Percentiles rank a stretch among this genome's conserved stretches.
Evolutionary conservation across 2,797 vertebrate genomes (phyloP).

Genomic region (Melanotaenia boesemani): DNA sequence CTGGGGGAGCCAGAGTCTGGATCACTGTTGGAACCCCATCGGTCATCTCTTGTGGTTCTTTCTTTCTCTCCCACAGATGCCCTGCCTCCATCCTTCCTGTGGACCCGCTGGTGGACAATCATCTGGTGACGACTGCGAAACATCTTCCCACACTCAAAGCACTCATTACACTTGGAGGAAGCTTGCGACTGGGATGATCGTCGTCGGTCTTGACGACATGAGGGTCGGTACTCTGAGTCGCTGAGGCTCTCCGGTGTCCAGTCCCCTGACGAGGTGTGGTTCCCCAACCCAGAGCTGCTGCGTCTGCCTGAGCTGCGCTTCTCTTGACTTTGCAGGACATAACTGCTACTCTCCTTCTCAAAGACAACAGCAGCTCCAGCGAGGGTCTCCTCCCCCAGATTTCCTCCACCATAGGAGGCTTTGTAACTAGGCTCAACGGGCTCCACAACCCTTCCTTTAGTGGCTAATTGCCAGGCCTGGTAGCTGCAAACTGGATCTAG

Average conservation of each 20-base stretch:
- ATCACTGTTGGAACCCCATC: conserved; percentile 89
- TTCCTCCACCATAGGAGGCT: conserved; percentile 77
- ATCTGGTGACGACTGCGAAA: conserved; percentile 96
- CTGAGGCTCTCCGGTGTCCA: conserved; percentile 79
- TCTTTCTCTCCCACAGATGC: conserved; percentile 77
- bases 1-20: conserved; percentile 89
- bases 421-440: conserved; percentile 87
- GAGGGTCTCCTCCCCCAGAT: conserved; percentile 80
- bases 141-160: conserved; percentile 95
- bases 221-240: conserved; percentile 87
- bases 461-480: conserved; percentile 96
- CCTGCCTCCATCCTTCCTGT: conserved; percentile 83
- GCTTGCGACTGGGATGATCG: conserved; percentile 79
- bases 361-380: conserved; percentile 86
- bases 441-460: conserved; percentile 91
- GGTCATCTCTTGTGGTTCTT: conserved; percentile 77
- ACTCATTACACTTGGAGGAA: conserved; percentile 87
- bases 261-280: conserved; percentile 75
- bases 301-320: conserved; percentile 84
- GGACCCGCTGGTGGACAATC: conserved; percentile 92
- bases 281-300: conserved; percentile 75
- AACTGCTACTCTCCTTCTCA: conserved; percentile 89
- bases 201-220: conserved; percentile 82
- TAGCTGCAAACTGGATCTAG: conserved; percentile 95
- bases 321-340: conserved; percentile 87